Percentiles rank a stretch among this genome's conserved stretches.
Evolutionary conservation across 1,140 invertebrate genomes (phyloP).

Genomic region (Brachionus paranguensis): DNA sequence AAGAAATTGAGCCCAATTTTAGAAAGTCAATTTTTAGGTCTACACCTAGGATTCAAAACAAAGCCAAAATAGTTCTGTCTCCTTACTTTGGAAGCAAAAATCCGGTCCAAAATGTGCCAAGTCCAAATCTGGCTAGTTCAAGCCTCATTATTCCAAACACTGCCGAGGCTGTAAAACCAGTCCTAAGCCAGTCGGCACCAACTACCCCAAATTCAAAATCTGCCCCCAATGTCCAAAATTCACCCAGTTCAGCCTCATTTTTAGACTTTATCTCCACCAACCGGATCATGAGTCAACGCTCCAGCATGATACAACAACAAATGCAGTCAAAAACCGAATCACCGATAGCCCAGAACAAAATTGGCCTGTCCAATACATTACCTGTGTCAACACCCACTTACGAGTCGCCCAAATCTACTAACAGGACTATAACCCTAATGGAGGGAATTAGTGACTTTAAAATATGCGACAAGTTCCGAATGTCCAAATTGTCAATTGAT

Average conservation of each 20-base stretch:
- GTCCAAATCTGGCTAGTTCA: not conserved
- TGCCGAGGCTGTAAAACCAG: not conserved
- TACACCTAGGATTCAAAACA: conserved; percentile 6
- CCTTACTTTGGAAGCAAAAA: conserved; percentile 20
- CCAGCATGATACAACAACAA: conserved; percentile 29
- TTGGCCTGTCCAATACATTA: not conserved
- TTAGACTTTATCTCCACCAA: conserved; percentile 26
- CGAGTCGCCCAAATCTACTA: not conserved
- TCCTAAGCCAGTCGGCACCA: not conserved
- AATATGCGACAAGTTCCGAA: not conserved
- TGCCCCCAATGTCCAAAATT: conserved; percentile 1
- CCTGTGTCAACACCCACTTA: not conserved
- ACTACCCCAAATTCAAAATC: not conserved
- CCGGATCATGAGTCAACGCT: not conserved
- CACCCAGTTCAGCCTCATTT: conserved; percentile 19
- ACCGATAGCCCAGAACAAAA: not conserved
- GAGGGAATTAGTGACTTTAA: not conserved
- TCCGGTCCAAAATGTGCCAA: not conserved
- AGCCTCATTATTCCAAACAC: not conserved
- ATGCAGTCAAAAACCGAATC: conserved; percentile 25
- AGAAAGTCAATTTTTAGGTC: conserved; percentile 1
- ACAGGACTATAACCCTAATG: not conserved
- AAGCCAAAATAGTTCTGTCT: conserved; percentile 1
- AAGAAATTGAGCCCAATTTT: conserved; percentile 32
- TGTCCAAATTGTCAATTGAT: not conserved